phyloP scores from a whole-genome alignment of 2,113 vertebrate genomes.

The Glaucidium brasilianum region DNA sequence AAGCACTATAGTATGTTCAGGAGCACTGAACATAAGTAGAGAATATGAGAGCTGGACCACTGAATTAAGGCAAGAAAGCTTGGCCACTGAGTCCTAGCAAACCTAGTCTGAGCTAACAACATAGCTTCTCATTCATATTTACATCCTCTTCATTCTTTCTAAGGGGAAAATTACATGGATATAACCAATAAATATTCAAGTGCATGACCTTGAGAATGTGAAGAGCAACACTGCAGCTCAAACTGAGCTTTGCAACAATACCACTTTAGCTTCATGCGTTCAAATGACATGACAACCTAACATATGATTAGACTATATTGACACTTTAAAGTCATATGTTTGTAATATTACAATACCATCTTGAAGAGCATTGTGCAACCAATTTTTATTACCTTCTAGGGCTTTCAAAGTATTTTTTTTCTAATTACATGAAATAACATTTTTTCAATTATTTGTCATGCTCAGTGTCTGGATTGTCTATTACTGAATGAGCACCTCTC shows the following conservation, averaged over 20 bases:
- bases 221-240: not conserved
- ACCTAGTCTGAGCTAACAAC: not conserved
- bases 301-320: not conserved
- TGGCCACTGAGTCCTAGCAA: not conserved
- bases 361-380: not conserved
- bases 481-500: not conserved
- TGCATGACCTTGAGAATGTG: not conserved
- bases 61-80: not conserved
- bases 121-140: not conserved
- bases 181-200: not conserved
- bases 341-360: not conserved
- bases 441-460: constrained; percentile 15
- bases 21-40: not conserved
- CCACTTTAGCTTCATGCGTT: not conserved
- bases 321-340: constrained; percentile 1
- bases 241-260: not conserved
- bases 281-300: constrained; percentile 2
- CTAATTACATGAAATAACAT: not conserved
- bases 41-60: not conserved
- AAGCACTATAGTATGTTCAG: not conserved
- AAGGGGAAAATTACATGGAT: not conserved
- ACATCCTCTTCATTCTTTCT: not conserved
- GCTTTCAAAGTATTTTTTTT: not conserved
- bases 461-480: not conserved
- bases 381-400: not conserved